Evolutionary conservation across 2,113 vertebrate genomes (phyloP).

Genomic region (Steatornis caripensis): DNA sequence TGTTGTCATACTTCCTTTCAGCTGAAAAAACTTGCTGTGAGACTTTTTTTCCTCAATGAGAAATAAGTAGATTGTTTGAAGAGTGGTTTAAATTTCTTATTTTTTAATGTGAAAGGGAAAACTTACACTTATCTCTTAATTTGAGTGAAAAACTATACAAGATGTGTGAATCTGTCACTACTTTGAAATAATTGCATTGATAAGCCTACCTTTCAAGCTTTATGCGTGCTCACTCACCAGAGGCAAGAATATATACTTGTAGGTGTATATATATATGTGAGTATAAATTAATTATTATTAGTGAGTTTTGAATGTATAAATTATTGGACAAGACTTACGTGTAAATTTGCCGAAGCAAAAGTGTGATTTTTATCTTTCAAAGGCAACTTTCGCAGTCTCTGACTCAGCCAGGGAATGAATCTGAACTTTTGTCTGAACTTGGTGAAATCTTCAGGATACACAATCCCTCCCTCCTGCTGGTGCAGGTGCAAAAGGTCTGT

Average conservation of each 20-base stretch:
- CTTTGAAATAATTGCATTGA: not conserved
- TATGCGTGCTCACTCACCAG: not conserved
- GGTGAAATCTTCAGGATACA: not conserved
- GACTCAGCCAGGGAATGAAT: not conserved
- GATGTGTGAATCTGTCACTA: not conserved
- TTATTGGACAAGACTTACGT: not conserved
- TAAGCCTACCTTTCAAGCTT: not conserved
- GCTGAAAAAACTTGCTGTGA: not conserved
- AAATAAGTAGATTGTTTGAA: not conserved
- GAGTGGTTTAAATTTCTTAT: not conserved
- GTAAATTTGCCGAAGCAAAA: not conserved
- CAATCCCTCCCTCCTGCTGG: not conserved
- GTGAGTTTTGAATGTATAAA: not conserved
- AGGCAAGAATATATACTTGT: not conserved
- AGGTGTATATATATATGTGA: not conserved
- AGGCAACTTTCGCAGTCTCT: not conserved
- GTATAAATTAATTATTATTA: not conserved
- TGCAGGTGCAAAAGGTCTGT: not conserved
- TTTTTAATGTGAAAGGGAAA: not conserved
- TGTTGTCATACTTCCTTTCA: not conserved
- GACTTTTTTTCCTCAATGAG: not conserved
- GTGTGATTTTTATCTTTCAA: not conserved
- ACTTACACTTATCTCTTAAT: not conserved
- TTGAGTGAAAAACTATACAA: not conserved
- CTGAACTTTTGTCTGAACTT: not conserved